These are phyloP conservation scores for Cyaniris semiargus DNA, from an alignment of 2,888 invertebrate species.

Conservation along the genomic window DNA sequence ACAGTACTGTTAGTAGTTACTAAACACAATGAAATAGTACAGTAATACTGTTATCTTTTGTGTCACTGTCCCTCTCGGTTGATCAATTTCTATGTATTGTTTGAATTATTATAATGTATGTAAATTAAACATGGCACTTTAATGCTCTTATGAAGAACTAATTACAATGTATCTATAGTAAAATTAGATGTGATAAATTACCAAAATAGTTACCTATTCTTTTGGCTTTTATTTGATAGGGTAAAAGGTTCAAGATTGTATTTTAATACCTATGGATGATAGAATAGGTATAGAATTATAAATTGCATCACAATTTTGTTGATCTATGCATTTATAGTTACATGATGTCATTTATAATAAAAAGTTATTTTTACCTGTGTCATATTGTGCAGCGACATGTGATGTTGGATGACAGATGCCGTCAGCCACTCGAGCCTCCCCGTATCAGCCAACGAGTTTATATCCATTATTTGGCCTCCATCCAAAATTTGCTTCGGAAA, in stretches of 20 bases:
- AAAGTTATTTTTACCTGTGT: conserved; percentile 79
- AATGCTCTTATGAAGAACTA: not conserved
- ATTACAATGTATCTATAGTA: not conserved
- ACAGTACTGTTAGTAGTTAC: not conserved
- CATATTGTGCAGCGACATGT: conserved; percentile 86
- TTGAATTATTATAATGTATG: not conserved
- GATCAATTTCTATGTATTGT: not conserved
- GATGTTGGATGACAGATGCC: conserved; percentile 88
- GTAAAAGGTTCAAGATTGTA: not conserved
- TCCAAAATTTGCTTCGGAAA: conserved; percentile 91
- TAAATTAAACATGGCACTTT: not conserved
- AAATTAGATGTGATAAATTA: not conserved
- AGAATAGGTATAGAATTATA: not conserved
- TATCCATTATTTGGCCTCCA: conserved; percentile 71
- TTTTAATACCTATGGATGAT: not conserved
- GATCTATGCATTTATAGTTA: not conserved
- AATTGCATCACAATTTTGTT: not conserved
- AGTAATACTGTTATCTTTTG: not conserved
- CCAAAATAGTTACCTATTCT: not conserved
- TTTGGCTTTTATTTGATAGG: not conserved
- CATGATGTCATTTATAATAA: conserved; percentile 17
- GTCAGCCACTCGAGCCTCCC: conserved; percentile 87
- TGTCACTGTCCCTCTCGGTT: not conserved
- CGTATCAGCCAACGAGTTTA: conserved; percentile 81
- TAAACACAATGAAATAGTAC: not conserved